These are phyloP conservation scores for Propithecus deckenii DNA, from an alignment of 2,797 vertebrate species.

Conservation along the genomic window DNA sequence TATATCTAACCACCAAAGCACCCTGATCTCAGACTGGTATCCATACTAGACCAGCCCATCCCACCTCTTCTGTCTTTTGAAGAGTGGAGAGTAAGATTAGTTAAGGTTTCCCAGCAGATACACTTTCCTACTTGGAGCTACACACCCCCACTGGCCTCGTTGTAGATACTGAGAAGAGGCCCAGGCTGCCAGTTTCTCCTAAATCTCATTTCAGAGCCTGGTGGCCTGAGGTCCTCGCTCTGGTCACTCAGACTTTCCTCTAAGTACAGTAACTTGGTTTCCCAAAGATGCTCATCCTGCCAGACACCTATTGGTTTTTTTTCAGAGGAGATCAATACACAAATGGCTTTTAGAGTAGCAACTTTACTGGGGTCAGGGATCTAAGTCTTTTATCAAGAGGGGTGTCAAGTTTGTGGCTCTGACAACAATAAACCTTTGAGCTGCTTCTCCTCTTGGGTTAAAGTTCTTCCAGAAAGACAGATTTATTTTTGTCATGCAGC, in stretches of 20 bases:
- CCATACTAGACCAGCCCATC: neutral
- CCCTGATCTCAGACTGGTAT: neutral
- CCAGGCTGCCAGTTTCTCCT: neutral
- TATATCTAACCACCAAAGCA: neutral
- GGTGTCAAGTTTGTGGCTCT: conserved; percentile 59
- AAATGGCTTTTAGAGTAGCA: conserved; percentile 70
- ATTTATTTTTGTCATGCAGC: conserved; percentile 62
- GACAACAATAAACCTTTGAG: conserved; percentile 63
- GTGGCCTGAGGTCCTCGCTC: neutral
- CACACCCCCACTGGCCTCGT: neutral
- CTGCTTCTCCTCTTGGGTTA: conserved; percentile 41
- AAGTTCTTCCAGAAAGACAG: conserved; percentile 68
- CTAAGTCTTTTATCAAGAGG: conserved; percentile 63
- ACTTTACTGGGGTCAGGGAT: conserved; percentile 70
- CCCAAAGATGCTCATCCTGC: neutral
- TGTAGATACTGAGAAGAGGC: neutral
- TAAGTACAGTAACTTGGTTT: neutral
- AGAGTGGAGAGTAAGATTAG: neutral
- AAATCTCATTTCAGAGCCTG: neutral
- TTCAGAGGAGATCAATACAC: conserved; percentile 68
- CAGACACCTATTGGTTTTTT: conserved; percentile 50
- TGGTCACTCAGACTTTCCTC: neutral
- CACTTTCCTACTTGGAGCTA: neutral
- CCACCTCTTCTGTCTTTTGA: neutral
- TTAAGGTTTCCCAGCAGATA: neutral